These are phyloP conservation scores for Miniopterus natalensis DNA, from an alignment of 2,113 vertebrate species.

Conservation along the genomic window DNA sequence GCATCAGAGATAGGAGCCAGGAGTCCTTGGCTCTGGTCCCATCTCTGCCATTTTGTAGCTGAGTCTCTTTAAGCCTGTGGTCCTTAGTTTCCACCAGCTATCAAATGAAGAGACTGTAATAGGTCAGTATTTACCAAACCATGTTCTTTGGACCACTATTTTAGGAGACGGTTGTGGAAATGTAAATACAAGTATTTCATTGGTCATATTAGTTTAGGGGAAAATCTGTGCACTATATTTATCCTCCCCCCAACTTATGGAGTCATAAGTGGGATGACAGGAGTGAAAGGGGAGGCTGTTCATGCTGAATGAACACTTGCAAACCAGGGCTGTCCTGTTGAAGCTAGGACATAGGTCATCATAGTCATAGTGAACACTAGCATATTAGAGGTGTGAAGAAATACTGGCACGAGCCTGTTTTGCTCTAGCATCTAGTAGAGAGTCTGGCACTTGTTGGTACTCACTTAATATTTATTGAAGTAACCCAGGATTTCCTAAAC, in stretches of 20 bases:
- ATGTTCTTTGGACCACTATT: not conserved
- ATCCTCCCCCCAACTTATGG: not conserved
- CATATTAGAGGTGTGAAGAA: not conserved
- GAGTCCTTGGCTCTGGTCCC: not conserved
- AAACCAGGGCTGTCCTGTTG: not conserved
- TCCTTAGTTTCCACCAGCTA: not conserved
- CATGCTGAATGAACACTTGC: not conserved
- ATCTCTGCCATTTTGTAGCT: not conserved
- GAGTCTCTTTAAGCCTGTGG: not conserved
- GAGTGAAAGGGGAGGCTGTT: not conserved
- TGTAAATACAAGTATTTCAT: not conserved
- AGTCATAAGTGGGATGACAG: not conserved
- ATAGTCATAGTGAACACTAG: not conserved
- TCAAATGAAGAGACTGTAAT: not conserved
- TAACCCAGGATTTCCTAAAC: constrained; percentile 19
- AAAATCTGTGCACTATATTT: not conserved
- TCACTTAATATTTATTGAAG: constrained; percentile 11
- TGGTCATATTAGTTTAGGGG: not conserved
- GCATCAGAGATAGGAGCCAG: not conserved
- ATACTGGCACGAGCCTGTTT: not conserved
- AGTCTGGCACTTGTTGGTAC: not conserved
- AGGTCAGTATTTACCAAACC: not conserved
- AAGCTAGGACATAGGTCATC: not conserved
- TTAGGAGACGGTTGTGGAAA: not conserved
- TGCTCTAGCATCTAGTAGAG: not conserved